Conservation (phyloP, 2,113 vertebrate species). For the Lanius collurio region DNA sequence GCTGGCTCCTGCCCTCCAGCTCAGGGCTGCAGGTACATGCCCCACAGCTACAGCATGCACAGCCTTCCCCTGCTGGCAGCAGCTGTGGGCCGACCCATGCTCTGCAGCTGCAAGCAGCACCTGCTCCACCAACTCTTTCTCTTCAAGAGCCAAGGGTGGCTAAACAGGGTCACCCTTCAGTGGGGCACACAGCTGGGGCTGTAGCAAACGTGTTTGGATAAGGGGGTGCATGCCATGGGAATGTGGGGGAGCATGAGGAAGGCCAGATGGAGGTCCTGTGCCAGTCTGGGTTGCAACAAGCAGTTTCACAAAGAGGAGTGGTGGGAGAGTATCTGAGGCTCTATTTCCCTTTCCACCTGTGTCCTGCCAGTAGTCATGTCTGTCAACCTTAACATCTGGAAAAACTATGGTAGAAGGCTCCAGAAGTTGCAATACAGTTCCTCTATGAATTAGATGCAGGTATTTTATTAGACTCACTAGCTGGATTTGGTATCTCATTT, state of each 20-base stretch:
- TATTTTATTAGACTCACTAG: background rate
- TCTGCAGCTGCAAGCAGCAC: background rate
- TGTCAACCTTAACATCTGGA: background rate
- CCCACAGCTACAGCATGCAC: rapidly evolving
- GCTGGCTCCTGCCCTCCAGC: background rate
- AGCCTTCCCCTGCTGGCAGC: background rate
- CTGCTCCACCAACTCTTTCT: rapidly evolving
- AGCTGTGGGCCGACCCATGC: background rate
- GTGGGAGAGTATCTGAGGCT: background rate
- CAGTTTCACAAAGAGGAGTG: background rate
- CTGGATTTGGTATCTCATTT: background rate
- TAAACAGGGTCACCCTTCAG: no score
- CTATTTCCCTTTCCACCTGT: background rate
- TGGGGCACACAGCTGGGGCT: background rate
- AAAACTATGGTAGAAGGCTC: background rate
- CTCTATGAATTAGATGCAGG: background rate
- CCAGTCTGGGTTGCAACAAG: background rate
- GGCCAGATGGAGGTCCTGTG: background rate
- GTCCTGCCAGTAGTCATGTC: background rate
- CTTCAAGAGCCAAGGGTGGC: background rate
- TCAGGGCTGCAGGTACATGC: background rate
- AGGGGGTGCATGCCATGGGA: rapidly evolving
- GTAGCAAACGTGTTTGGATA: background rate
- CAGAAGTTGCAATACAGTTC: background rate
- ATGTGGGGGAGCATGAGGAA: rapidly evolving